A percentile compares a stretch with the other conserved stretches of the same genome.
These are phyloP conservation scores for Cydia strobilella DNA, from an alignment of 1,140 invertebrate species.

Conservation along the genomic window DNA sequence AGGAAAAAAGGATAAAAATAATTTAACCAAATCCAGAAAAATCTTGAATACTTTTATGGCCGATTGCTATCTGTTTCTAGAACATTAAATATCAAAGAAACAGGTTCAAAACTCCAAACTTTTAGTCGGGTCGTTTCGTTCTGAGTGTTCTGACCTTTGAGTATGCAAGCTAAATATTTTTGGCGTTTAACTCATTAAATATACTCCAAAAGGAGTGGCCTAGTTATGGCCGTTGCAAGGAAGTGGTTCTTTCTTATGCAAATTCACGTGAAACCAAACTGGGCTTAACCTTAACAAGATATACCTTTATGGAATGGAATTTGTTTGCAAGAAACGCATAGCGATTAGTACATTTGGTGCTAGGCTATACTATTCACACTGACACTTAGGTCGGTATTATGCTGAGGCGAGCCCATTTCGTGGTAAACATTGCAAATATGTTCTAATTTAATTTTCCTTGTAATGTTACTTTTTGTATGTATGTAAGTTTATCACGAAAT, in stretches of 20 bases:
- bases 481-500: no score
- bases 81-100: neutral
- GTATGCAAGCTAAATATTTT: neutral
- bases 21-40: neutral
- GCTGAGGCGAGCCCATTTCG: no score
- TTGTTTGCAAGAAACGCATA: neutral
- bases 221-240: neutral
- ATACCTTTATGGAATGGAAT: neutral
- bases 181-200: neutral
- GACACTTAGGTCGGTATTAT: no score
- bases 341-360: neutral
- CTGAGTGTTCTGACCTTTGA: neutral
- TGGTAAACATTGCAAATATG: no score
- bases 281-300: neutral
- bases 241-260: neutral
- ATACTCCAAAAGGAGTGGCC: neutral
- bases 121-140: neutral
- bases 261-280: conserved; percentile 10
- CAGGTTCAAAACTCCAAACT: neutral
- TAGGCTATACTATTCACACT: no score
- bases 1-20: neutral
- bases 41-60: neutral
- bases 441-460: no score
- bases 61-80: neutral
- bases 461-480: no score